Base-by-base conservation (phyloP, 2,888 invertebrate species). In the Mesopsocus fuscifrons region DNA sequence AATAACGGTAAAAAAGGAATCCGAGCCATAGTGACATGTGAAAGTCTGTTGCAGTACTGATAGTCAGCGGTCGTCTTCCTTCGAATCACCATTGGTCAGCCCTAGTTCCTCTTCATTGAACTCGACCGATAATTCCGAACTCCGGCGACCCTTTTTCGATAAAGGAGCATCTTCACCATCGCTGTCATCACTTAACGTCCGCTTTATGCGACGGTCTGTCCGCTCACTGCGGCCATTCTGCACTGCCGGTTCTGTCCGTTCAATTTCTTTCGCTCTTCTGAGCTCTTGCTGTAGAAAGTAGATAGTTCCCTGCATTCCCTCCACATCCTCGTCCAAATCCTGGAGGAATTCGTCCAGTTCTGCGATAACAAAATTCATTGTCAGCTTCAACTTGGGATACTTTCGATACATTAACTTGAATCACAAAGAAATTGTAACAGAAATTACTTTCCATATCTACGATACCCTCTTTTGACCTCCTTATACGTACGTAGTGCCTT, bases 261-360 rank as follows among this genome's bases (percentile, higher is more conserved):
- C 59, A 26, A 70, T 69, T 50, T 83, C 81, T 52, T 80, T 77
- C 9, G 83, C 71, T 53, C 87, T 84, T 46, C 87, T 76, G 47
- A 95, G 65, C 63, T 95, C 91, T 59, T 89, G 87, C 57, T 95
- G 94, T 46, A 95, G 69, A 63, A 84, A 84, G 61, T 87, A 72
- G 56, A 95, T 92, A 48, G 94, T 94, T 58, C 91, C 88, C 67
- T 95, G 95, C 91, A 97, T 91, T 17, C 94, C 94, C 63, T 97
- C 97, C 31, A 94, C 85, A 60, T 95, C 94, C 61, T 94, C 94
- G 57, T 97, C 97, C 48, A 95, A 63, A 59, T 95, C 95, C 60
- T 89, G 84, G 40, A 97, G 71, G 60, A 94, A 85, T 58, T 92
- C 91, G 57, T 95, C 95, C 54, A 94, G 63, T 63, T 97, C 95